Evolutionary conservation across 1,140 invertebrate species (phyloP), one percentile per base, ranked within the genome.

Genomic region (Listronotus oregonensis): DNA sequence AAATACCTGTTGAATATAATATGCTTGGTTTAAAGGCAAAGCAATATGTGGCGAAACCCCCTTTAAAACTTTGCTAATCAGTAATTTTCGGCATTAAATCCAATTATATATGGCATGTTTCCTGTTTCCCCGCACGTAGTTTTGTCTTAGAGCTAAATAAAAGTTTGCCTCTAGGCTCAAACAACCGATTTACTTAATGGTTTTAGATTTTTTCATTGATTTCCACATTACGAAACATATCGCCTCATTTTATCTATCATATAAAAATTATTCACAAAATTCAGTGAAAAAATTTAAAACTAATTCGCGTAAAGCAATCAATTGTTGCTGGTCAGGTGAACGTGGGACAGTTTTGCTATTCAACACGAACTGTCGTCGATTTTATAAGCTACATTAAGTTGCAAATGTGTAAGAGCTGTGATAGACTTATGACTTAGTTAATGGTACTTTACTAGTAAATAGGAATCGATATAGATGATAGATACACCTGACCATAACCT

Each of bases 381-480:
- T 54, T 54, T 51, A 59, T 51, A 49, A 68, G 67, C 66, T 63
- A 68, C 32, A 17, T 62, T 69, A 71, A 58, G 64, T 71, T 67
- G 64, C 68, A 61, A 67, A 68, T 70, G 68, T 71, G 73, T 67
- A 74, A 76, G 74, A 77, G 75, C 75, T 77, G 75, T 77, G 75
- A 77, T 77, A 77, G 74, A 71, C 63, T 70, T 71, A 73, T 72
- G 59, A 70, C 56, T 68, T 68, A 70, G 66, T 70, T 70, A 65
- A 67, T 66, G 71, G 66, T 70, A 69, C 50, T 70, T 65, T 64
- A 57, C 47, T 54, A 55, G 51, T 34, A 43, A 34, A 43, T 59
- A 59, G 46, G 17, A 47, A 31, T 59, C 34, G 17, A 58, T 17
- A 52, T 64, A 64, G 52, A 57, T 40, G 42, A 42, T 64, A 64